Base-by-base conservation (phyloP, 2,888 invertebrate genomes). In the Odontomyia ornata region DNA sequence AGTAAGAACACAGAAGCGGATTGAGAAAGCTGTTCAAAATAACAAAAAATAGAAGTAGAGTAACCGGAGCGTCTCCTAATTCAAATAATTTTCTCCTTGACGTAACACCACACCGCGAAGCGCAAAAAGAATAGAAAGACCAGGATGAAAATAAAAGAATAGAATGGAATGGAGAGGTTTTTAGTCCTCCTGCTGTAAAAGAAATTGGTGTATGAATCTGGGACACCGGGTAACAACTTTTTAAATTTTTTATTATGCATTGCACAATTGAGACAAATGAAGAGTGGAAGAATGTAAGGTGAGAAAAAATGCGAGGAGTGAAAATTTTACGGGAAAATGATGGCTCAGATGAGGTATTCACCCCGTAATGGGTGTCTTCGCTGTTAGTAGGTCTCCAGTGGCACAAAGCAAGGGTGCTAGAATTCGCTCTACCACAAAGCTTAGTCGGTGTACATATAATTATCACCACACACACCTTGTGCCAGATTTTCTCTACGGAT, bases 181-280 rank as follows among this genome's bases (percentile, higher is more conserved):
- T 36, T 36, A 9, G 13, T 52, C 52, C 15, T 52, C 13, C 18
- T n/a, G 52, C 52, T 15, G 15, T 36, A 36, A 36, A 62, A 62
- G 62, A 27, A 27, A 25, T 23, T 27, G 27, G 25, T 65, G 65
- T 36, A 27, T 18, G 18, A 36, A 65, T 65, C 36, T 65, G 18
- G 65, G 65, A 65, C 65, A 65, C 65, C 36, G 21, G 65, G 65
- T 65, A 65, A 65, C 65, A 30, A 65, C 65, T 18, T 36, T 65
- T 65, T 65, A 30, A 30, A 65, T 65, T 65, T 65, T 65, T 65
- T 65, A 65, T 65, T 65, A 65, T 36, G 36, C 36, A 18, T 13
- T 36, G 15, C 18, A 65, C 65, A 27, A 36, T 30, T 28, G 36
- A 18, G 65, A 64, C 52, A 52, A 15, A 4, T 60, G 60, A 62